Conservation (phyloP, 37 sponge, comb jelly and placozoan genomes). For the Oopsacas minuta region DNA sequence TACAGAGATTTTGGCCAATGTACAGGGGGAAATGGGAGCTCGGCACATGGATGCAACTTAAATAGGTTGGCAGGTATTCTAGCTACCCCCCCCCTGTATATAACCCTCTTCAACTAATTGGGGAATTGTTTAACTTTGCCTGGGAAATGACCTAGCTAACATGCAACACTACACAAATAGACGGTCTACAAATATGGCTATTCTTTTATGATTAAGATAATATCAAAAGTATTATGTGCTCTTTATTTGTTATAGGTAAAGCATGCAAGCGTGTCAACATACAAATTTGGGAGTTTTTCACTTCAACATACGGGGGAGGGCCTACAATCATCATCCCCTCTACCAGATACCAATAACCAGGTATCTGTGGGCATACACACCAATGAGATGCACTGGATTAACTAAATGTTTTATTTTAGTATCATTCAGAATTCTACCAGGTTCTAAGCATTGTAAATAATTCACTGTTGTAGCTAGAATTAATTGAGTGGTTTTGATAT, state of each 20-base stretch:
- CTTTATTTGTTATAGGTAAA: not conserved
- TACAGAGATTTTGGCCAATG: too few species aligned
- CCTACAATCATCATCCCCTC: not conserved
- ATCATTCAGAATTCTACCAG: not conserved
- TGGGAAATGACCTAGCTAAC: too few species aligned
- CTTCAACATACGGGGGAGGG: constrained; percentile 5
- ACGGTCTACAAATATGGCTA: too few species aligned
- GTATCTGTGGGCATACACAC: not conserved
- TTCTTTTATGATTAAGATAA: too few species aligned
- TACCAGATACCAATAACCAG: not conserved
- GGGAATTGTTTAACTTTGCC: too few species aligned
- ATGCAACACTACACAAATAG: too few species aligned
- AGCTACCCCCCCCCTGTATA: too few species aligned
- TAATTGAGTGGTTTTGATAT: not conserved
- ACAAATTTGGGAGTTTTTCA: constrained; percentile 6
- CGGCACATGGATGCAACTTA: too few species aligned
- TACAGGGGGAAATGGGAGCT: too few species aligned
- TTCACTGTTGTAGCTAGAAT: not conserved
- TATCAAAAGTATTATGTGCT: too few species aligned
- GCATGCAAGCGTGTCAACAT: constrained; percentile 10
- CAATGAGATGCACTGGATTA: not conserved
- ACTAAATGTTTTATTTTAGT: constrained; percentile 2
- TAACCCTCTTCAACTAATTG: too few species aligned
- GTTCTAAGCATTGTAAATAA: not conserved
- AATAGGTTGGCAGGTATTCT: too few species aligned